phyloP scores from a whole-genome alignment of 2,888 invertebrate genomes.

The Lepidochitona cinerea region DNA sequence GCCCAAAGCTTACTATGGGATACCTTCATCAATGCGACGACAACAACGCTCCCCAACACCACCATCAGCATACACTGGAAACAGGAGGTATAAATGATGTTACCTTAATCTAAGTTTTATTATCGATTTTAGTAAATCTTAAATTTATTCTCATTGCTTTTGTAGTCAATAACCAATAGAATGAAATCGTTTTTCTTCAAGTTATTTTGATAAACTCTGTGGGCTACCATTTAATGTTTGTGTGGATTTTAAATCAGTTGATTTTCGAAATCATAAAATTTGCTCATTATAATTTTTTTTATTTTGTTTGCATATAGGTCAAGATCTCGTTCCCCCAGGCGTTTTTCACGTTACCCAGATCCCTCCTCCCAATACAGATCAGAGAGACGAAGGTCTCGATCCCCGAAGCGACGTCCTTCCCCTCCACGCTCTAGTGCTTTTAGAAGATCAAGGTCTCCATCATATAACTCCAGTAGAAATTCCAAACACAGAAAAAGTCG shows the following conservation, averaged over 20 bases:
- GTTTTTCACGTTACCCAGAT: background rate
- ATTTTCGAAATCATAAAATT: too few species aligned
- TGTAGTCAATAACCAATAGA: too few species aligned
- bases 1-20: background rate
- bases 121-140: too few species aligned
- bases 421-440: background rate
- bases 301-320: too few species aligned
- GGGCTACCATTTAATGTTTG: too few species aligned
- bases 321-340: background rate
- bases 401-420: background rate
- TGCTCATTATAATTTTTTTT: too few species aligned
- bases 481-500: background rate
- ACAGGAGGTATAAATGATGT: background rate
- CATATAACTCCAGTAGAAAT: background rate
- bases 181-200: too few species aligned
- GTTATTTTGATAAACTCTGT: too few species aligned
- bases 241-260: too few species aligned
- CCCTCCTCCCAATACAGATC: background rate
- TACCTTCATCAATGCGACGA: background rate
- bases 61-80: background rate
- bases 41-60: background rate
- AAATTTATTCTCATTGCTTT: too few species aligned
- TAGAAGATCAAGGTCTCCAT: background rate
- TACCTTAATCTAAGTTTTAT: too few species aligned
- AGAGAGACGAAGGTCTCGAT: background rate